Conservation (phyloP, 1,140 invertebrate genomes). For the Pseudomyrmex dendroicus region DNA sequence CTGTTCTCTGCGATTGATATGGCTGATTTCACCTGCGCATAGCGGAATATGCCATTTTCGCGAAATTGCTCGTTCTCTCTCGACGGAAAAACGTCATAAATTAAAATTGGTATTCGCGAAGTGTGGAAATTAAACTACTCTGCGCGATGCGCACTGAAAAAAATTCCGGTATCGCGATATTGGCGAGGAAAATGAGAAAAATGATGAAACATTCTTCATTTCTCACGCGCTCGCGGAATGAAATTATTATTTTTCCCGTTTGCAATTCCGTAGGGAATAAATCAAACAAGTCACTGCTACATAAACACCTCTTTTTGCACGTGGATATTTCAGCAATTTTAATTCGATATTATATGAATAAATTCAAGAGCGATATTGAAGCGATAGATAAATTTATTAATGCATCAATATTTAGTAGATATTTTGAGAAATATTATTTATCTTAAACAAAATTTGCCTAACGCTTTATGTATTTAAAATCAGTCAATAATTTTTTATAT, state of each 20-base stretch:
- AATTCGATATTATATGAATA: background rate
- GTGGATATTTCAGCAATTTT: background rate
- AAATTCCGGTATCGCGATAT: background rate
- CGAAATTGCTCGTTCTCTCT: background rate
- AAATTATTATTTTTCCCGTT: conserved; percentile 39
- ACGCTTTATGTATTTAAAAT: too few species aligned
- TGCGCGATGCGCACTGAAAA: background rate
- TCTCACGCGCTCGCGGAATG: background rate
- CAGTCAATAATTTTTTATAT: too few species aligned
- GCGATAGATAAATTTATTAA: background rate
- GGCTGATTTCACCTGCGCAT: conserved; percentile 19
- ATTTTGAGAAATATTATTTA: background rate
- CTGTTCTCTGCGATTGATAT: conserved; percentile 6
- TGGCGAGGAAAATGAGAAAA: conserved; percentile 23
- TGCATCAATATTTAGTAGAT: too few species aligned
- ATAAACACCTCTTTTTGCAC: background rate
- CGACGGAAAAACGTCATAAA: conserved; percentile 19
- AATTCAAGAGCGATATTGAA: background rate
- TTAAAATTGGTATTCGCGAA: conserved; percentile 47
- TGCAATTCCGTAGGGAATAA: background rate
- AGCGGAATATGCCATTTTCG: conserved; percentile 33
- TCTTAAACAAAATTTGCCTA: too few species aligned
- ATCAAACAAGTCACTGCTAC: background rate
- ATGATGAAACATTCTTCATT: conserved; percentile 39
- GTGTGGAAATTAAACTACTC: conserved; percentile 37